Percentiles rank a stretch among this genome's conserved stretches.
Conservation (phyloP, 2,888 invertebrate species). For the Parnassius apollo region DNA sequence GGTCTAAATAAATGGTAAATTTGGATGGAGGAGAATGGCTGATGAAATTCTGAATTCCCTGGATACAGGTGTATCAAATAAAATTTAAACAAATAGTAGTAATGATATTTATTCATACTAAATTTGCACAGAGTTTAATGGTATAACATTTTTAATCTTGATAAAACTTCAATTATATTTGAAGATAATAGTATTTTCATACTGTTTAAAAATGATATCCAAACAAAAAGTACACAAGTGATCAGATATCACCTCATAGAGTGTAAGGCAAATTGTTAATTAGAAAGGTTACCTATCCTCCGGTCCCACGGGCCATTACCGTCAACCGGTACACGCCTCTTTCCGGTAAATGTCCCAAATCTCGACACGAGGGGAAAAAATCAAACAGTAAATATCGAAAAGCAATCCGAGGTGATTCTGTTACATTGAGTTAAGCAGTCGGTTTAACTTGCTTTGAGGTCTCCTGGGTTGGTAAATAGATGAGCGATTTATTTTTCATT, state of each 20-base stretch:
- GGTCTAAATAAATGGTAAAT: conserved; percentile 88
- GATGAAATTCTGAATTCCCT: too few species aligned
- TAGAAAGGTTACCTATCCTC: conserved; percentile 66
- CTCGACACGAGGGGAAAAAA: conserved; percentile 71
- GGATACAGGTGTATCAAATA: too few species aligned
- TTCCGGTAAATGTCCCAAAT: conserved; percentile 69
- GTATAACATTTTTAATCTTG: too few species aligned
- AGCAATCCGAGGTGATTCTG: conserved; percentile 77
- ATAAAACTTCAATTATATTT: too few species aligned
- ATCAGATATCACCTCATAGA: conserved; percentile 43
- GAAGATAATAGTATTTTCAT: too few species aligned
- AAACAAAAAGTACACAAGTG: conserved; percentile 4
- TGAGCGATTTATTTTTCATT: conserved; percentile 42
- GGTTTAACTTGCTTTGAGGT: conserved; percentile 56
- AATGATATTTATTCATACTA: too few species aligned
- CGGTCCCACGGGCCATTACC: conserved; percentile 65
- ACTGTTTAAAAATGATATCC: too few species aligned
- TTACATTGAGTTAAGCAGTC: conserved; percentile 68
- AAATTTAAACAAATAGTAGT: too few species aligned
- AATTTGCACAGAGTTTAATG: too few species aligned
- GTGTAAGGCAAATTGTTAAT: conserved; percentile 60
- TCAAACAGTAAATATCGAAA: conserved; percentile 78
- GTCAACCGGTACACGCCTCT: conserved; percentile 68
- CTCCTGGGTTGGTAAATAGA: conserved; percentile 43
- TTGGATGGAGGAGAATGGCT: too few species aligned